Conservation (phyloP, 2,888 invertebrate genomes). For the Drosophila helvetica region DNA sequence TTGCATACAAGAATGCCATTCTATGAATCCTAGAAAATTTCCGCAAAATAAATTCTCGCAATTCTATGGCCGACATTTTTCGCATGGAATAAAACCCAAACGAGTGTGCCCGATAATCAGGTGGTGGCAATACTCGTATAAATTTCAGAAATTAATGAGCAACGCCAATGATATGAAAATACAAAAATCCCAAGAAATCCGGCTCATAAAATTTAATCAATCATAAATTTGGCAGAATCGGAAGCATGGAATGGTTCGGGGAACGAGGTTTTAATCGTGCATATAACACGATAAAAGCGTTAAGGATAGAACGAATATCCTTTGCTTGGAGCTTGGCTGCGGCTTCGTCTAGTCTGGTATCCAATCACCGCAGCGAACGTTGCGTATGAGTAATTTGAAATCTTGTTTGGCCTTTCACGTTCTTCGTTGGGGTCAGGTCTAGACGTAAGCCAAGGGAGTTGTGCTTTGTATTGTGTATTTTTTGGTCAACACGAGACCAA, state of each 20-base stretch:
- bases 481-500: slow-evolving; percentile 50
- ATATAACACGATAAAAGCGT: not conserved
- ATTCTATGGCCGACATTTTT: not conserved
- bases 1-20: slow-evolving; percentile 6
- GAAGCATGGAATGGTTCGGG: not conserved
- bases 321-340: not conserved
- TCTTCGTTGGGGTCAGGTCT: slow-evolving; percentile 39
- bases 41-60: not conserved
- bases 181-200: no score
- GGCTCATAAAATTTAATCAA: not conserved
- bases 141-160: not conserved
- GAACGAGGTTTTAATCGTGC: not conserved
- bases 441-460: slow-evolving; percentile 6
- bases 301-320: not conserved
- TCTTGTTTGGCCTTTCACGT: slow-evolving; percentile 7
- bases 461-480: slow-evolving; percentile 17
- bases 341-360: slow-evolving; percentile 1
- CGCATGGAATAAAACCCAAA: not conserved
- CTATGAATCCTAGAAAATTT: not conserved
- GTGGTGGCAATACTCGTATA: not conserved
- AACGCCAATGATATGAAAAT: not conserved
- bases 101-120: not conserved
- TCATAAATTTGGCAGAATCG: not conserved
- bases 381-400: slow-evolving; percentile 66
- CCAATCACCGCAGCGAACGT: slow-evolving; percentile 19